Evolutionary conservation across 2,113 vertebrate genomes (phyloP).

Genomic region (Campylomormyrus tamandua): DNA sequence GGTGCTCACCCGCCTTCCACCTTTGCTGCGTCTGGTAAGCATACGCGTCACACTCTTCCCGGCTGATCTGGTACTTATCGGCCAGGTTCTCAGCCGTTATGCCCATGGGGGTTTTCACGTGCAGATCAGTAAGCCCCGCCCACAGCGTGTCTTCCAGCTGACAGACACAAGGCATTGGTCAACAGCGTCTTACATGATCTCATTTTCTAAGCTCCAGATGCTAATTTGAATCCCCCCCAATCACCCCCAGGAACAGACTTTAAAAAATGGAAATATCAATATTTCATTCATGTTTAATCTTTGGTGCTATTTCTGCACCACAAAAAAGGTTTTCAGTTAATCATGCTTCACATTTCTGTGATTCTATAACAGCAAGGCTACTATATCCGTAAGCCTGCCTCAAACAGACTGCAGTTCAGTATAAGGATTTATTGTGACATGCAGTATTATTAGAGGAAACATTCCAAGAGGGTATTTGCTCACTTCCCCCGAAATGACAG

Average conservation of each 20-base stretch:
- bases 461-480: background rate
- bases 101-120: slow-evolving; percentile 80
- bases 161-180: background rate
- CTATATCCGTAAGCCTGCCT: background rate
- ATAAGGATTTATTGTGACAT: background rate
- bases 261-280: too few relatives aligned
- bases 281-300: background rate
- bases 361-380: background rate
- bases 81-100: slow-evolving; percentile 93
- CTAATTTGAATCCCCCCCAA: background rate
- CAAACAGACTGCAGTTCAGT: background rate
- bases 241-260: background rate
- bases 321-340: background rate
- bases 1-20: slow-evolving; percentile 77
- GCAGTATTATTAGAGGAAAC: background rate
- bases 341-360: background rate
- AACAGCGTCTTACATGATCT: background rate
- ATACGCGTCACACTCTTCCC: slow-evolving; percentile 80
- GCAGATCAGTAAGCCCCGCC: slow-evolving; percentile 74
- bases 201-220: background rate
- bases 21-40: slow-evolving; percentile 79
- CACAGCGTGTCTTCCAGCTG: slow-evolving; percentile 89
- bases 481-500: background rate
- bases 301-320: background rate
- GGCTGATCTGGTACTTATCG: slow-evolving; percentile 72